Conservation (phyloP, 2,797 vertebrate species). For the Propithecus deckenii region DNA sequence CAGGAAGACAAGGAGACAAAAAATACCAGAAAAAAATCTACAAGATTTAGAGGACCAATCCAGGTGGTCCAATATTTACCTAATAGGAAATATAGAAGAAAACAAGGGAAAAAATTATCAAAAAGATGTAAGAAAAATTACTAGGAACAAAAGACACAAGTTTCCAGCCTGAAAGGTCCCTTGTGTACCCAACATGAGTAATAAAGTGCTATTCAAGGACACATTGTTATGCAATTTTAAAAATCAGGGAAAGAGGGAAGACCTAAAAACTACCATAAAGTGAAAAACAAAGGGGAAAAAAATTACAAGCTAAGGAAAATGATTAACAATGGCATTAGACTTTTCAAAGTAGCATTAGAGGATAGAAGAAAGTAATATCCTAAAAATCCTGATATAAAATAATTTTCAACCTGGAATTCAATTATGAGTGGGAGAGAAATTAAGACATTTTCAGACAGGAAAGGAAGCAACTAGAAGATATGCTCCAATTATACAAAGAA, state of each 20-base stretch:
- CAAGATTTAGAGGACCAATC: background rate
- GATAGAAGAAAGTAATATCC: background rate
- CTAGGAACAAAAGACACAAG: background rate
- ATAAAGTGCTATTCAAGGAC: background rate
- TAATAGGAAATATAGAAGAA: background rate
- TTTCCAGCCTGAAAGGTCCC: background rate
- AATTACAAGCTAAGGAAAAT: background rate
- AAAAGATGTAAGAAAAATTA: background rate
- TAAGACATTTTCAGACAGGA: constrained; percentile 4
- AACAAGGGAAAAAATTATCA: background rate
- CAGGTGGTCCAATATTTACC: background rate
- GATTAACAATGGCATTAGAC: background rate
- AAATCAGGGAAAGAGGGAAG: background rate
- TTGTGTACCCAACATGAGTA: background rate
- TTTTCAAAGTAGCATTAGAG: background rate
- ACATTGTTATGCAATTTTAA: background rate
- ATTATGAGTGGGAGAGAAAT: background rate
- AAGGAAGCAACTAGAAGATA: background rate
- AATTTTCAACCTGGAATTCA: constrained; percentile 15
- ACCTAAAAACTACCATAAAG: background rate
- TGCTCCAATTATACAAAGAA: constrained; percentile 5
- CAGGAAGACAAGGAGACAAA: background rate
- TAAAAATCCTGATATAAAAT: background rate
- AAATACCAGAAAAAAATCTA: background rate
- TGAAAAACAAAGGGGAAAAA: background rate